Evolutionary conservation across 2,888 invertebrate genomes (phyloP).

Genomic region (Phaonia tiefii): DNA sequence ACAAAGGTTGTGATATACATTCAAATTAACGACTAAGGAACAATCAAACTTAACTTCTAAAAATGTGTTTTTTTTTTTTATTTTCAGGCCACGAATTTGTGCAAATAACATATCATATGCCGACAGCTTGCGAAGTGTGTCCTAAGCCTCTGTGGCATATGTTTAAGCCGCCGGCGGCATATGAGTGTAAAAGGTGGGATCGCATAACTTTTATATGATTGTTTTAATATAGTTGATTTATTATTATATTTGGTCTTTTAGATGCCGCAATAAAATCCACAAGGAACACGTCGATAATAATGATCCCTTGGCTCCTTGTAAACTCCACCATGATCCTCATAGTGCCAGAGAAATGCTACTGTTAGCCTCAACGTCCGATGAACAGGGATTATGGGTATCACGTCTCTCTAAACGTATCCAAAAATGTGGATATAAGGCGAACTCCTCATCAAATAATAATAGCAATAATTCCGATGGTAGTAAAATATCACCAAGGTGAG

Average conservation of each 20-base stretch:
- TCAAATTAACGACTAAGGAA: too few relatives aligned
- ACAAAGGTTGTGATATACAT: conserved; percentile 75
- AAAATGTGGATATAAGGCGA: conserved; percentile 95
- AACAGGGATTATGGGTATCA: conserved; percentile 96
- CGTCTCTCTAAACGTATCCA: conserved; percentile 95
- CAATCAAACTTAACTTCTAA: too few relatives aligned
- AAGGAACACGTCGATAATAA: conserved; percentile 94
- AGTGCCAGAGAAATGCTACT: conserved; percentile 96
- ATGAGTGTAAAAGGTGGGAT: conserved; percentile 92
- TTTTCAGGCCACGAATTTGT: conserved; percentile 94
- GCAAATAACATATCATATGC: conserved; percentile 98
- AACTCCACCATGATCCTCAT: conserved; percentile 96
- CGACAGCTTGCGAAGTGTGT: conserved; percentile 98
- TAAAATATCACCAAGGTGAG: conserved; percentile 89
- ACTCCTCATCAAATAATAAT: conserved; percentile 83
- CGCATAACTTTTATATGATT: conserved; percentile 35
- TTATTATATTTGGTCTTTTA: conserved; percentile 81
- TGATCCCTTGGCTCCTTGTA: conserved; percentile 95
- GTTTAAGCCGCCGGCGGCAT: conserved; percentile 97
- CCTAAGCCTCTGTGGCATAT: conserved; percentile 98
- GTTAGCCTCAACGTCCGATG: conserved; percentile 91
- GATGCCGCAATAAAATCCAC: conserved; percentile 98
- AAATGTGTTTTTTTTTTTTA: too few relatives aligned
- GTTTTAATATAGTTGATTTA: conserved; percentile 30
- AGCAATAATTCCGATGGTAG: conserved; percentile 82